Evolutionary conservation across 1,140 invertebrate species (phyloP).

Genomic region (Bombus impatiens): DNA sequence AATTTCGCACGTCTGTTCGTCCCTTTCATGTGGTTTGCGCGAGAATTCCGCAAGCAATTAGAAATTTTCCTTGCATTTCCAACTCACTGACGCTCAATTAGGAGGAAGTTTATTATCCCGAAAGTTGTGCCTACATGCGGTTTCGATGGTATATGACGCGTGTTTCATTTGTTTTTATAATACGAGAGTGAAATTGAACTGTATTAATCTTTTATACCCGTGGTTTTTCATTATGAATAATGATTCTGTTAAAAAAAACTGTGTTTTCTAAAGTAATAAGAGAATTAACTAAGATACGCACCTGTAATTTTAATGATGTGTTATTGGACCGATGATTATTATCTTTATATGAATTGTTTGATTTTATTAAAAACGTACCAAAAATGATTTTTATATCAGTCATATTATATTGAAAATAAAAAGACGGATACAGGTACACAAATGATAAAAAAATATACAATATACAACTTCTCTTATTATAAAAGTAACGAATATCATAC

Average conservation of each 20-base stretch:
- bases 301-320: too few relatives aligned
- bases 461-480: too few relatives aligned
- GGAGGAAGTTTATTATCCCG: neutral
- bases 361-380: too few relatives aligned
- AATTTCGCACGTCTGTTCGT: slow-evolving; percentile 18
- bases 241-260: too few relatives aligned
- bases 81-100: neutral
- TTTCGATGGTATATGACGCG: neutral
- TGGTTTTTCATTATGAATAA: neutral
- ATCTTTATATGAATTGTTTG: too few relatives aligned
- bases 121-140: neutral
- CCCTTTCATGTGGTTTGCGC: slow-evolving; percentile 32
- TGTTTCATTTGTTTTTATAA: neutral
- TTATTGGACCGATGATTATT: too few relatives aligned
- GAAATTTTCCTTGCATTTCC: slow-evolving; percentile 12
- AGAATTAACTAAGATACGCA: too few relatives aligned
- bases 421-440: too few relatives aligned
- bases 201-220: neutral
- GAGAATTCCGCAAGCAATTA: slow-evolving; percentile 9
- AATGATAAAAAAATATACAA: too few relatives aligned
- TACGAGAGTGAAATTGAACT: neutral
- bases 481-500: neutral
- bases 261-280: too few relatives aligned
- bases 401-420: too few relatives aligned
- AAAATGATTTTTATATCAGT: too few relatives aligned